These are phyloP conservation scores for Pseudoips prasinana DNA, from an alignment of 2,888 invertebrate genomes.

Conservation along the genomic window DNA sequence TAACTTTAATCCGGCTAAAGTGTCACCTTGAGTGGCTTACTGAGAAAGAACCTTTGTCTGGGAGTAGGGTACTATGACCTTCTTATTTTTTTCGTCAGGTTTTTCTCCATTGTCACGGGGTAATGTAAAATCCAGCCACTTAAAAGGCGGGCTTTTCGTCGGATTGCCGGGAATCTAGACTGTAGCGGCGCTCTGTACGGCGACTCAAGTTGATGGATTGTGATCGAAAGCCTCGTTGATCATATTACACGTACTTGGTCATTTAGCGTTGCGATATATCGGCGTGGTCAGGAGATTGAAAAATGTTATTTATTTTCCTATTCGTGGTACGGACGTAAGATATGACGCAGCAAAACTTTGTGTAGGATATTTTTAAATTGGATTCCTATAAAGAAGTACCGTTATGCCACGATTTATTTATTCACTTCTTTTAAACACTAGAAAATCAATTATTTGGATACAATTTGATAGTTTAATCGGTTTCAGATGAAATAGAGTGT, in stretches of 20 bases:
- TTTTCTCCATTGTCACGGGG: constrained; percentile 64
- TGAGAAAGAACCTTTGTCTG: constrained; percentile 75
- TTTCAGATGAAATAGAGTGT: no score
- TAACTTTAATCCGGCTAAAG: constrained; percentile 80
- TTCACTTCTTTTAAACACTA: no score
- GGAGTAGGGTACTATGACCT: constrained; percentile 65
- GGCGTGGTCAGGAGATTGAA: constrained; percentile 42
- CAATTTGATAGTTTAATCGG: no score
- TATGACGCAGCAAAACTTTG: constrained; percentile 22
- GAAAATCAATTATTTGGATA: no score
- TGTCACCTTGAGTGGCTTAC: constrained; percentile 79
- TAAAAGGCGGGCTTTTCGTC: constrained; percentile 56
- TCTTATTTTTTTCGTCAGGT: constrained; percentile 72
- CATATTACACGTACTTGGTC: constrained; percentile 66
- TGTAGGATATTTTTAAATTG: constrained; percentile 12
- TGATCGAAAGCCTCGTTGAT: constrained; percentile 73
- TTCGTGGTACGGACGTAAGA: constrained; percentile 13
- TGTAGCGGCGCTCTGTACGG: constrained; percentile 42
- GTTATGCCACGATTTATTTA: no score
- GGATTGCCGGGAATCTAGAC: constrained; percentile 55
- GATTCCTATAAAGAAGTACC: no score
- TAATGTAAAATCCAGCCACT: constrained; percentile 67
- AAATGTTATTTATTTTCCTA: constrained; percentile 37
- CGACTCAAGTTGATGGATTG: constrained; percentile 66
- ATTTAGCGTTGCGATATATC: constrained; percentile 60